A percentile compares a stretch with the other conserved stretches of the same genome.
These are phyloP conservation scores for Caenorhabditis elegans DNA, from an alignment of 1,140 invertebrate species.

Conservation along the genomic window WBcel235 BX284605.5:5935001-5935500, in stretches of 20 bases:
- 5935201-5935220: neutral
- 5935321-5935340: too few relatives aligned
- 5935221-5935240: neutral
- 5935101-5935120: slow-evolving; percentile 14
- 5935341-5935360: too few relatives aligned
- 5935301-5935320: too few relatives aligned
- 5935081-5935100: slow-evolving; percentile 40
- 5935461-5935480: too few relatives aligned
- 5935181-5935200: slow-evolving; percentile 4
- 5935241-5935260: neutral
- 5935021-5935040: neutral
- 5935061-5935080: slow-evolving; percentile 31
- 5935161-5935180: slow-evolving; percentile 2
- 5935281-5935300: slow-evolving; percentile 3
- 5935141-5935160: slow-evolving; percentile 6
- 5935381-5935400: too few relatives aligned
- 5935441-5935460: too few relatives aligned
- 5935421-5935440: too few relatives aligned
- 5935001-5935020: slow-evolving; percentile 5
- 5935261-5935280: slow-evolving; percentile 23
- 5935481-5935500: too few relatives aligned
- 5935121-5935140: slow-evolving; percentile 26
- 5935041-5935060: slow-evolving; percentile 36
- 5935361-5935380: too few relatives aligned
- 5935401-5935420: too few relatives aligned